phyloP scores from a whole-genome alignment of 1,140 invertebrate species.

The Drosophila repleta region DNA sequence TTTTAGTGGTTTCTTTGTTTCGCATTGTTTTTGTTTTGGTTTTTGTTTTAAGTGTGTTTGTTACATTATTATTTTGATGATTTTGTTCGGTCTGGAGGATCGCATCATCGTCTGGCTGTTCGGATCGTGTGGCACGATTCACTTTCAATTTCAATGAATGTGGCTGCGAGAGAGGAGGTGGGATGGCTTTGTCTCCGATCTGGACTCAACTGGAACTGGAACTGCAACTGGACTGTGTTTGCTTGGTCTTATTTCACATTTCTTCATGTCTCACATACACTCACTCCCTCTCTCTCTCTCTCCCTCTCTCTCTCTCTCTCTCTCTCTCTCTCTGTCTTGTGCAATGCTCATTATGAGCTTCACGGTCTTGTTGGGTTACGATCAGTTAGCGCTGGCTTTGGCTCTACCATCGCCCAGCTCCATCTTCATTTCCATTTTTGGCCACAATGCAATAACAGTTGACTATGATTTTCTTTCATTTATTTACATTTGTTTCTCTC shows the following conservation, averaged over 20 bases:
- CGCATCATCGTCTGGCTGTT: constrained; percentile 46
- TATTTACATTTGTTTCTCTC: constrained; percentile 32
- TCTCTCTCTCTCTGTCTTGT: constrained; percentile 46
- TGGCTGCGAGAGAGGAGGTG: constrained; percentile 12
- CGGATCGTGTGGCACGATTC: constrained; percentile 81
- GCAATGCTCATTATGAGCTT: constrained; percentile 72
- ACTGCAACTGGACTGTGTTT: constrained; percentile 56
- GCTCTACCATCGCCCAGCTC: constrained; percentile 28
- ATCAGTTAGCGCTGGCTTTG: constrained; percentile 7
- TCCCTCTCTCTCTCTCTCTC: neutral
- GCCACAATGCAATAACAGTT: constrained; percentile 73
- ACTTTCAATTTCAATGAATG: constrained; percentile 74
- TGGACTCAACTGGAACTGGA: constrained; percentile 62
- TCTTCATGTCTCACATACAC: constrained; percentile 54
- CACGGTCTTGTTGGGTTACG: constrained; percentile 74
- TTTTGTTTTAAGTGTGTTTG: constrained; percentile 34
- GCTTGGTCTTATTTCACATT: constrained; percentile 71
- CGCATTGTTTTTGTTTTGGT: neutral
- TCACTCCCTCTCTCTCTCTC: neutral
- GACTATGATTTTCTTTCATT: constrained; percentile 67
- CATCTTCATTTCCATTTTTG: constrained; percentile 65
- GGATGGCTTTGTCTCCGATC: constrained; percentile 24
- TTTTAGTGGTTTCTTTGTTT: constrained; percentile 1
- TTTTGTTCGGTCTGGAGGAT: constrained; percentile 66
- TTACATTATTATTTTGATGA: constrained; percentile 65